Conservation (phyloP, 1,140 invertebrate genomes). For the Meloidogyne chitwoodi region DNA sequence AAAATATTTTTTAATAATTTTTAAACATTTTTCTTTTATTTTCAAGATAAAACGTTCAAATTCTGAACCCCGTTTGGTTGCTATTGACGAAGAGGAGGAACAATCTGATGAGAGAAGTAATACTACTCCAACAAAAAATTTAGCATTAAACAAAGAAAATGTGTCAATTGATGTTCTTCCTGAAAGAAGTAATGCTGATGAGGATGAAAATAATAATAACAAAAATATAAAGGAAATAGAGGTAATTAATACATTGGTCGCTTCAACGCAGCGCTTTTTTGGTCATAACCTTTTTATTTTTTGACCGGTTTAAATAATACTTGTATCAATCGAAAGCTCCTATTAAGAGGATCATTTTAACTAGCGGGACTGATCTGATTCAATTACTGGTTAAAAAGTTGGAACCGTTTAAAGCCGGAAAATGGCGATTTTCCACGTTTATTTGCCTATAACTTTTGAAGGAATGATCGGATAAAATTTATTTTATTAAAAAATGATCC, state of each 20-base stretch:
- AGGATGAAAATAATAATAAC: not conserved
- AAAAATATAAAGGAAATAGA: not conserved
- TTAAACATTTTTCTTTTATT: not conserved
- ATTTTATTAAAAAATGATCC: no score
- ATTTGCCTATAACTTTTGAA: no score
- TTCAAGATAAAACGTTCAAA: conserved; percentile 76
- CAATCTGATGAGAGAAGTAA: conserved; percentile 36
- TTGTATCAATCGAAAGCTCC: no score
- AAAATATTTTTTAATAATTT: not conserved
- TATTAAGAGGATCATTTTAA: no score
- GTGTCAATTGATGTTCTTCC: not conserved
- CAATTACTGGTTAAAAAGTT: no score
- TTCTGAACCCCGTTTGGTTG: conserved; percentile 85
- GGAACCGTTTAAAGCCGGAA: no score
- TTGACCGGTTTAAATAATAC: no score
- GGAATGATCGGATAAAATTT: no score
- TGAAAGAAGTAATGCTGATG: not conserved
- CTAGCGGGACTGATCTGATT: no score
- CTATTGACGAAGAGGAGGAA: conserved; percentile 84
- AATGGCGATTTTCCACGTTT: no score
- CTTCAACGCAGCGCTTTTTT: no score
- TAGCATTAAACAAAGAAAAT: not conserved
- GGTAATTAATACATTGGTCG: not conserved
- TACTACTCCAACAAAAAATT: not conserved
- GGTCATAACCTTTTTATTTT: no score